These are phyloP conservation scores for Neodiprion virginianus DNA, from an alignment of 1,140 invertebrate genomes.

Conservation along the genomic window DNA sequence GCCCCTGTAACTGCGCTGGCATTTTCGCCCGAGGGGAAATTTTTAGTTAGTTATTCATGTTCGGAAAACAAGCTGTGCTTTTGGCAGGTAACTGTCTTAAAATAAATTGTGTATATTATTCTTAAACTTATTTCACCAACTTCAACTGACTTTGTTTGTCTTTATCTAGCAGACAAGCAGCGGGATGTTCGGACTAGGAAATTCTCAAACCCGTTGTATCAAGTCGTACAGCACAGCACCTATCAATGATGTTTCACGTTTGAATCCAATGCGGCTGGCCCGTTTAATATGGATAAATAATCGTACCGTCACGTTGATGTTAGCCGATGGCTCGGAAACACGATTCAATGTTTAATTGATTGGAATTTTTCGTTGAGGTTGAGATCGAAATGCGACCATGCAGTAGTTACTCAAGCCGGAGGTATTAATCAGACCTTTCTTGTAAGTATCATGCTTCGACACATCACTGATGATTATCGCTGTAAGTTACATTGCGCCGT, in stretches of 20 bases:
- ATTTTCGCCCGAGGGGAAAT: slow-evolving; percentile 98
- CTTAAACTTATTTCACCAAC: slow-evolving; percentile 10
- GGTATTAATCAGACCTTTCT: not conserved
- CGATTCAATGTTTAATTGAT: slow-evolving; percentile 80
- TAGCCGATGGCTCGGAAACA: slow-evolving; percentile 91
- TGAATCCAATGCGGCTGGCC: slow-evolving; percentile 88
- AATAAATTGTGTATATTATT: slow-evolving; percentile 25
- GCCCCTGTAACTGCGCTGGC: slow-evolving; percentile 89
- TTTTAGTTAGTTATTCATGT: slow-evolving; percentile 93
- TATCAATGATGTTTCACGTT: slow-evolving; percentile 83
- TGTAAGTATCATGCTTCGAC: too few relatives aligned
- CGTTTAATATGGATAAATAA: slow-evolving; percentile 91
- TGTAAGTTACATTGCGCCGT: too few relatives aligned
- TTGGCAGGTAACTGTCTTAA: slow-evolving; percentile 85
- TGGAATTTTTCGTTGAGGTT: not conserved
- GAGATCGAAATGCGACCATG: not conserved
- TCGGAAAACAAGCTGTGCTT: slow-evolving; percentile 96
- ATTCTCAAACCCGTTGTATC: slow-evolving; percentile 89
- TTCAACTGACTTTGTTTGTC: slow-evolving; percentile 26
- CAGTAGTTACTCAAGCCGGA: not conserved
- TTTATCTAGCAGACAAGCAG: slow-evolving; percentile 68
- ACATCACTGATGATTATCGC: too few relatives aligned
- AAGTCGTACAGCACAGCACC: slow-evolving; percentile 94
- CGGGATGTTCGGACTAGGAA: slow-evolving; percentile 90
- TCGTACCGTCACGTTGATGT: slow-evolving; percentile 89